phyloP scores from a whole-genome alignment of 1,140 invertebrate genomes.

The Acromyrmex charruanus region DNA sequence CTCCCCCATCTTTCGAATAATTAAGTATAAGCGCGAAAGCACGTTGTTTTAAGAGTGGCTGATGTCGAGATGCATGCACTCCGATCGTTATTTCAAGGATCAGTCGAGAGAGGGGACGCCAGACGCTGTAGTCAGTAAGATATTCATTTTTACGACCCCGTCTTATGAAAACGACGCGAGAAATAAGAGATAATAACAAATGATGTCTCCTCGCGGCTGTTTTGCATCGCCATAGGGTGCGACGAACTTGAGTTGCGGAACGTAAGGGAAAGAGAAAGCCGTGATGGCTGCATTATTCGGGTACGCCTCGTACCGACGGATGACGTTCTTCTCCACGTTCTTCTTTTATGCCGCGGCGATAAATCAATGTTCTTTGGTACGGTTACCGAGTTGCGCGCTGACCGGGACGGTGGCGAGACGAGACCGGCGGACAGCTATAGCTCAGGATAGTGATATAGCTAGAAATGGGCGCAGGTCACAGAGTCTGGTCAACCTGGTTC shows the following conservation, averaged over 20 bases:
- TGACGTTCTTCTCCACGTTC: neutral
- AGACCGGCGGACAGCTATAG: constrained; percentile 11
- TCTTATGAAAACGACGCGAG: constrained; percentile 56
- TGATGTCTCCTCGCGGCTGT: constrained; percentile 29
- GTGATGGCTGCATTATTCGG: neutral
- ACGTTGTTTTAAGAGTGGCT: constrained; percentile 1
- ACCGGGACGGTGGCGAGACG: neutral
- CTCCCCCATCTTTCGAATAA: constrained; percentile 12
- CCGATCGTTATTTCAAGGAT: constrained; percentile 36
- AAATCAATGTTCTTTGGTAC: constrained; percentile 50
- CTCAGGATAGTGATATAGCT: neutral
- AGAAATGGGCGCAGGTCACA: constrained; percentile 6
- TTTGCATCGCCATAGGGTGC: neutral
- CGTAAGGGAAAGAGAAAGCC: too few relatives aligned
- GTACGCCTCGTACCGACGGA: neutral
- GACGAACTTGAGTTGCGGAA: neutral
- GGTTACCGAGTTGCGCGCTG: constrained; percentile 31
- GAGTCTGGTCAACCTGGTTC: neutral
- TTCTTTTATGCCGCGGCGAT: constrained; percentile 31
- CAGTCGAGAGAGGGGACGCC: neutral
- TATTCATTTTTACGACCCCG: constrained; percentile 58
- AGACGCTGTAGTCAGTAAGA: constrained; percentile 13
- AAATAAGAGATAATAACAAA: constrained; percentile 17
- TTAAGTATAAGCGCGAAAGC: constrained; percentile 25
- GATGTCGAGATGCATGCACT: neutral